Base-by-base conservation (phyloP, 2,797 vertebrate species). In the Clarias pachynema region DNA sequence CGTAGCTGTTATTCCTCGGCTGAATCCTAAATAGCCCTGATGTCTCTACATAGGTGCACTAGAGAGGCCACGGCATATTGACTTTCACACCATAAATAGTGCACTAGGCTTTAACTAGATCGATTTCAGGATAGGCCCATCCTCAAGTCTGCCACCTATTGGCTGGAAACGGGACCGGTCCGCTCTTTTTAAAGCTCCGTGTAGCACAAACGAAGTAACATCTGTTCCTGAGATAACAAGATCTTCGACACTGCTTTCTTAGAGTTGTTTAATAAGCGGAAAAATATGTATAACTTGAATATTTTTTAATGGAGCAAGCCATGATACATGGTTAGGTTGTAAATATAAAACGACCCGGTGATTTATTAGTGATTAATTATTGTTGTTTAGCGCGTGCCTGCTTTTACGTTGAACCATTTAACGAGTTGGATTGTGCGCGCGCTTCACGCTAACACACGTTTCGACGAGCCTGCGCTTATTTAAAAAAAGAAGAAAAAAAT, bases 401-500 rank as follows among this genome's bases (percentile, higher is more conserved):
- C 75, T 79, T 83, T 83, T 83, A 86, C 44, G 16, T 66, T 86
- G 81, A 86, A 73, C 24, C 31, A 1, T 44, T 16, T 7, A 34
- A 8, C 2, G 15, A 4, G 6, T 5, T 31, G 10, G 16, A 60
- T 69, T 66, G 40, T 16, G 18, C 4, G 31, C 29, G 14, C 10
- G 53, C 57, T 79, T 78, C 26, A 60, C 75, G 29, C 18, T 20
- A 29, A 57, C 26, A 69, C 84, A n/a, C 34, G 14, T 12, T 75
- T 66, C 37, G n/a, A 8, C 2, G 40, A 44, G 63, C 40, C 85
- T 93, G 93, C 91, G 91, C 90, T 86, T 90, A 89, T 93, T 96
- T 95, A 90, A 94, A 73, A 49, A 69, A 22, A 44, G 34, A 74
- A 18, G 22, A 1, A 0, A 18, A 96, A 95, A 92, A 97, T 97